Base-by-base conservation (phyloP, 2,888 invertebrate genomes). In the Rhagium mordax region DNA sequence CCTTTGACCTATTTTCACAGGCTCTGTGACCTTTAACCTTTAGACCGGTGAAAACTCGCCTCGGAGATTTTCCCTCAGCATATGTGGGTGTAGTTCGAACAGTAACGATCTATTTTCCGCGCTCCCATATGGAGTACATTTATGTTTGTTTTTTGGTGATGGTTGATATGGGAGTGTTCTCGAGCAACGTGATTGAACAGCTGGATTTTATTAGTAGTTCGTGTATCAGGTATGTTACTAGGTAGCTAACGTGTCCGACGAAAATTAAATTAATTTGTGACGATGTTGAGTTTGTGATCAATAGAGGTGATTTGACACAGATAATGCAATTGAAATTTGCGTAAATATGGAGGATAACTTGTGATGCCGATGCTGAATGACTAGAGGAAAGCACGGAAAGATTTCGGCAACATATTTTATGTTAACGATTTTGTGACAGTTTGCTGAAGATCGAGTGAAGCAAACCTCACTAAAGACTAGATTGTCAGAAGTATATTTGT, bases 1-100 rank as follows among this genome's bases (percentile, higher is more conserved):
- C 67, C 41, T 67, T 55, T 57, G 67, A 67, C 67, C 67, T 47
- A 67, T 55, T 67, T 67, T n/a, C 67, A 55, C 57, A 24, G 6
- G 24, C 57, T 55, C 53, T 29, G 57, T 20, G 73, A 74, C 77
- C 77, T 74, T 74, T 67, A 41, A 71, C 48, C 72, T 72, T 66
- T 70, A 24, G 27, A 15, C 41, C 55, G 61, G 61, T 64, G 68
- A 67, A 70, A 74, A 67, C 65, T 66, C 69, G 18, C 24, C 59
- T 53, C 33, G 62, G 41, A 33, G 51, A 57, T 64, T 68, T 68
- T 62, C 68, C n/a, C 62, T 60, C 47, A 60, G 18, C 61, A 51
- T 68, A 61, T 27, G 69, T 49, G 74, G 68, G 69, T 49, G 70
- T 21, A 51, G 65, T 41, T 41, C 66, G 69, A 53, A 51, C 65